Base-by-base conservation (phyloP, 2,888 invertebrate species). In the Lasioglossum morio region DNA sequence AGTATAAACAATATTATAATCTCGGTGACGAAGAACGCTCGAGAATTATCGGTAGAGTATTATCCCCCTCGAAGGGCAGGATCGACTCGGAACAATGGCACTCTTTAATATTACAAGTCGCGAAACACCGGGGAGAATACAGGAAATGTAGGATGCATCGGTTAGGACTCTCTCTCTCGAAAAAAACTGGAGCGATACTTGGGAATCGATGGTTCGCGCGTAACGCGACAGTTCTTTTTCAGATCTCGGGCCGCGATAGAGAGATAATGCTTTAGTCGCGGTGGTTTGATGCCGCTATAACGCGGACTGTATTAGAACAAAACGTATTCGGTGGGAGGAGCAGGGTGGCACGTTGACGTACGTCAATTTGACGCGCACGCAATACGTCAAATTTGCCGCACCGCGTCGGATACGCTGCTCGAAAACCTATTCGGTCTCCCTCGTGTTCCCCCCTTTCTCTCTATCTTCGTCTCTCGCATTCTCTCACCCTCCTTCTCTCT, bases 291-390 rank as follows among this genome's bases (percentile, higher is more conserved):
- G 79, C 82, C 70, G 74, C 80, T 86, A 82, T 86, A 87, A 87
- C 86, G 86, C 72, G 77, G 57, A 69, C 82, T 72, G 79, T 87
- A 86, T 87, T 87, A 87, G 86, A 86, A 86, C 86, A 86, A 87
- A 87, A 87, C 87, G 86, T 77, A 70, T 69, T 79, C 86, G 86
- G 72, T 4, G 81, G 77, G 79, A 77, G 86, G 46, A 60, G 34
- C 60, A 34, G 74, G 72, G 73, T 57, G 85, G 82, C 79, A 82
- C 86, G 86, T 87, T 86, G 86, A 87, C 86, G 86, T 82, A 74
- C 86, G 86, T 87, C 86, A 87, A 87, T 87, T 87, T 87, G 86
- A 86, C 87, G 87, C 72, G 82, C 86, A 87, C 86, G 87, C 87
- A 86, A 87, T 87, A 87, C 87, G 87, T 87, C 87, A 87, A 87